Conservation (phyloP, 2,113 vertebrate genomes). For the Zosterops lateralis region DNA sequence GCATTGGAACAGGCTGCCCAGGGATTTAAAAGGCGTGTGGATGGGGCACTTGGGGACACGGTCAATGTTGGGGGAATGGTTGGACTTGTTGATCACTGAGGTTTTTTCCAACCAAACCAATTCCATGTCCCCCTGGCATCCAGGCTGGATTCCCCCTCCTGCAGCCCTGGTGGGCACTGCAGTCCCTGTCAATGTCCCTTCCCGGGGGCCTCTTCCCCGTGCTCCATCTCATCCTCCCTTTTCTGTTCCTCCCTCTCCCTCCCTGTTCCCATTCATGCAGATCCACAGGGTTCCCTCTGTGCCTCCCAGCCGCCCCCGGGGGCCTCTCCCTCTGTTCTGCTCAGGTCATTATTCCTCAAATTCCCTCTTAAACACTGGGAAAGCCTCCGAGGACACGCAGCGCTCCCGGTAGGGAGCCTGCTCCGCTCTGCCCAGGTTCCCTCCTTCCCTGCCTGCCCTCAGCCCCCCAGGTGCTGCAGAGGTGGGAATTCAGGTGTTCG, state of each 20-base stretch:
- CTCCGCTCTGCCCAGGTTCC: background rate
- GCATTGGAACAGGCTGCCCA: background rate
- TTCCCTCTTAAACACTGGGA: background rate
- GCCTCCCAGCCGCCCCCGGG: background rate
- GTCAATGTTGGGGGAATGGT: background rate
- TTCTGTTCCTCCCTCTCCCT: background rate
- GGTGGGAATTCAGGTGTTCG: background rate
- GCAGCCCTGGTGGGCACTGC: background rate
- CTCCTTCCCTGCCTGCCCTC: background rate
- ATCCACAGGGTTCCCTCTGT: background rate
- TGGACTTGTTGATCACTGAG: background rate
- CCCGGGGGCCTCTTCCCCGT: accelerated
- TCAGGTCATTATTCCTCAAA: background rate
- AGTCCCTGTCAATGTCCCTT: background rate
- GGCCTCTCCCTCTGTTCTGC: background rate
- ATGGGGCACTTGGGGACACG: background rate
- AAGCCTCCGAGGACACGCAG: background rate
- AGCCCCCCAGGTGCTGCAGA: background rate
- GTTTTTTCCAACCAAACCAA: background rate
- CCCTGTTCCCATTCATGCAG: background rate
- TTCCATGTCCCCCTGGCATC: background rate
- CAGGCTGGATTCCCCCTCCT: background rate
- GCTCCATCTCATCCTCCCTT: background rate
- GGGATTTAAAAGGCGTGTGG: background rate
- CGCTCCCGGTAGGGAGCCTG: background rate